A percentile compares a stretch with the other conserved stretches of the same genome.
phyloP scores from a whole-genome alignment of 2,888 invertebrate species.

The Julus scandinavius region DNA sequence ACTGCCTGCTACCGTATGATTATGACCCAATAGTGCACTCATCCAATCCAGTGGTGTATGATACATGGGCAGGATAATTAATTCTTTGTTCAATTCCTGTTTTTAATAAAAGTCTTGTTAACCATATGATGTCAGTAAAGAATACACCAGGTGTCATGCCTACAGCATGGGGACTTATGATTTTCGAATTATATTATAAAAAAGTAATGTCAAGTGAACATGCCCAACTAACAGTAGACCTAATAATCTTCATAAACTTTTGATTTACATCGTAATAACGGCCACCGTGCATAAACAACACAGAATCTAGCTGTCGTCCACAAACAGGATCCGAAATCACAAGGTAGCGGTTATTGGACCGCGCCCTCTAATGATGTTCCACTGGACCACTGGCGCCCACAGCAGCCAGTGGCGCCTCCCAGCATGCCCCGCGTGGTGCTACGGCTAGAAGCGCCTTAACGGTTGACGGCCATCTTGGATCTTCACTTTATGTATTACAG shows the following conservation, averaged over 20 bases:
- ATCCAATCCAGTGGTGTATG: no score
- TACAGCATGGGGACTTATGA: background rate
- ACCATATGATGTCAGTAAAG: background rate
- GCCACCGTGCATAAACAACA: slow-evolving; percentile 5
- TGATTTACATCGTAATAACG: slow-evolving; percentile 23
- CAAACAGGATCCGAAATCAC: background rate
- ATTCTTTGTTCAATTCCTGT: no score
- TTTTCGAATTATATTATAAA: background rate
- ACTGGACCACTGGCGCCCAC: background rate
- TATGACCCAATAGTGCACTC: no score
- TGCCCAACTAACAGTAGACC: background rate
- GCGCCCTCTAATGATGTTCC: slow-evolving; percentile 48
- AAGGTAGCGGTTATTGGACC: slow-evolving; percentile 26
- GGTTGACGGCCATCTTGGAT: slow-evolving; percentile 30
- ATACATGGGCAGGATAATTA: no score
- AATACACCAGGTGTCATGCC: slow-evolving; percentile 15
- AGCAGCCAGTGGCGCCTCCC: slow-evolving; percentile 47
- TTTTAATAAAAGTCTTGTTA: no score
- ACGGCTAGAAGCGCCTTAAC: slow-evolving; percentile 30
- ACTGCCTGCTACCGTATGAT: no score
- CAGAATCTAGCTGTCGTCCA: background rate
- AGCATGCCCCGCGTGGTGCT: slow-evolving; percentile 34
- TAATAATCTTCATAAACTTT: background rate
- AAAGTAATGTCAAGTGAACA: background rate
- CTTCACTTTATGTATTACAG: background rate